A percentile compares a stretch with the other conserved stretches of the same genome.
Conservation (phyloP, 2,888 invertebrate species). For the Pimpla rufipes region DNA sequence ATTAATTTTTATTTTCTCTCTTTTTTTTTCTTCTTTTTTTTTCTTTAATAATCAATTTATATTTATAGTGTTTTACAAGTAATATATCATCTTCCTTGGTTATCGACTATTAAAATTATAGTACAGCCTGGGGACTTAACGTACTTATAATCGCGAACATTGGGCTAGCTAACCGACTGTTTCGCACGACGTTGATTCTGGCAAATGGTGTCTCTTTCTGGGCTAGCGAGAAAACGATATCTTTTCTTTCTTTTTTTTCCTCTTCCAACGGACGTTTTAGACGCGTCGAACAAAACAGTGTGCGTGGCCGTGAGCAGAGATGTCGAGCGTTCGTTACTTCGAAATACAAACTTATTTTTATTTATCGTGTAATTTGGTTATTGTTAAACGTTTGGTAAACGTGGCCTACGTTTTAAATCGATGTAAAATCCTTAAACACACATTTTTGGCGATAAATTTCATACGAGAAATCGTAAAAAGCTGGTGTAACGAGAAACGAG, state of each 20-base stretch:
- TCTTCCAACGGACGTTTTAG: constrained; percentile 52
- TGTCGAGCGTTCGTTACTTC: too few relatives aligned
- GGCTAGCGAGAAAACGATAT: constrained; percentile 23
- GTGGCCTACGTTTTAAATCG: too few relatives aligned
- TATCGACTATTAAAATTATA: constrained; percentile 83
- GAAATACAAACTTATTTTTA: too few relatives aligned
- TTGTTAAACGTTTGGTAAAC: too few relatives aligned
- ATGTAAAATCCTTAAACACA: too few relatives aligned
- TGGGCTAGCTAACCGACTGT: constrained; percentile 77
- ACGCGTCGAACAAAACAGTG: constrained; percentile 75
- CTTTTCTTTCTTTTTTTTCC: too few relatives aligned
- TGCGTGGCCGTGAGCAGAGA: constrained; percentile 75
- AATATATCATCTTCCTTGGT: constrained; percentile 76
- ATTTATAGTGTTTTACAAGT: constrained; percentile 82
- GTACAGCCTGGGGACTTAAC: constrained; percentile 82
- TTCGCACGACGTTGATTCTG: constrained; percentile 66
- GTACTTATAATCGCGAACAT: constrained; percentile 79
- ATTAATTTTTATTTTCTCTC: constrained; percentile 71
- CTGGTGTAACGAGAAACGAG: too few relatives aligned
- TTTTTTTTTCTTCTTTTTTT: constrained; percentile 67
- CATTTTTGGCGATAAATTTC: too few relatives aligned
- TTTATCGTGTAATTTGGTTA: too few relatives aligned
- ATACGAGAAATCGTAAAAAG: too few relatives aligned
- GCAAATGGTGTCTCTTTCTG: constrained; percentile 48
- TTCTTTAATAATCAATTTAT: constrained; percentile 78